phyloP scores from a whole-genome alignment of 37 sponge, comb jelly and placozoan species.

The Hormiphora californensis region DNA sequence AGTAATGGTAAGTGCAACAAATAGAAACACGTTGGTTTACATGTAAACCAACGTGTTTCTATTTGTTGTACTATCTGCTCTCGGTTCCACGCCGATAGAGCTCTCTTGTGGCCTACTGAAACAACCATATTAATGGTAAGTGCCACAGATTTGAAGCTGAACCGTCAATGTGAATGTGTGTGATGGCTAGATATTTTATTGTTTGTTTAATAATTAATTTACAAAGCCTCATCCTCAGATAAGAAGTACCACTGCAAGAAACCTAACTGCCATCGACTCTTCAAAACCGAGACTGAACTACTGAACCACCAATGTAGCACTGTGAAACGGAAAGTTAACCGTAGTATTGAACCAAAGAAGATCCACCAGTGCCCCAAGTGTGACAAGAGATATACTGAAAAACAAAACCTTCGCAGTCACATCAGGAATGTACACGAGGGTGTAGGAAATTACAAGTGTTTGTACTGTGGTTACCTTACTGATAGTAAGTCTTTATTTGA shows the following conservation, averaged over 20 bases:
- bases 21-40: too few species aligned
- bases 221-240: too few species aligned
- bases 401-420: neutral
- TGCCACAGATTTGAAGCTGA: too few species aligned
- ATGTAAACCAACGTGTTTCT: too few species aligned
- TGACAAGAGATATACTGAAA: neutral
- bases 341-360: neutral
- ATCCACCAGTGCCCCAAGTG: neutral
- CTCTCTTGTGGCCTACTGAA: too few species aligned
- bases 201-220: neutral
- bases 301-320: neutral
- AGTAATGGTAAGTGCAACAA: too few species aligned
- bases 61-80: too few species aligned
- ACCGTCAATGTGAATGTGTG: too few species aligned
- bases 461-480: neutral
- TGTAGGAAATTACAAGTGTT: neutral
- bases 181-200: neutral
- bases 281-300: neutral
- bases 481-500: neutral
- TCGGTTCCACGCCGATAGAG: too few species aligned
- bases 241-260: neutral
- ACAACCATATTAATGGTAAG: too few species aligned
- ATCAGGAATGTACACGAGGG: conserved; percentile 13
- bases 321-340: too few species aligned
- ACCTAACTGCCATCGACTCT: neutral